These are phyloP conservation scores for Motacilla tschutschensis DNA, from an alignment of 2,113 vertebrate genomes.

Conservation along the genomic window DNA sequence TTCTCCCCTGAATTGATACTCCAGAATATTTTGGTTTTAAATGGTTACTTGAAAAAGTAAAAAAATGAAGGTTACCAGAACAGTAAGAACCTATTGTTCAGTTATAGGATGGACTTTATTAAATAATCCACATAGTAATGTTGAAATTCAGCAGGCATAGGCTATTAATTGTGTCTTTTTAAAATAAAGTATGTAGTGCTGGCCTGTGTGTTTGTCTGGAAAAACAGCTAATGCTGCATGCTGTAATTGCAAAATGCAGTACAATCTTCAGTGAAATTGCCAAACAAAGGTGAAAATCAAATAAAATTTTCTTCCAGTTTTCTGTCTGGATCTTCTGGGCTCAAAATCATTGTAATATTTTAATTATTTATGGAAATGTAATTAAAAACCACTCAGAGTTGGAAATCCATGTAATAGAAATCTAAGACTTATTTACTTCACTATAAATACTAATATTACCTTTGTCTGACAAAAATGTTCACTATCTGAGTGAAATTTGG, in stretches of 20 bases:
- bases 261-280: neutral
- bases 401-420: neutral
- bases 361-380: neutral
- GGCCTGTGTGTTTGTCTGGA: neutral
- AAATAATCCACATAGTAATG: neutral
- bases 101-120: neutral
- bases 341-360: neutral
- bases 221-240: neutral
- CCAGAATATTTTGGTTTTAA: conserved; percentile 30
- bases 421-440: neutral
- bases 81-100: neutral
- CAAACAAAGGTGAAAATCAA: neutral
- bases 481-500: neutral
- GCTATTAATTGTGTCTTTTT: neutral
- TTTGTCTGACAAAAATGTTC: neutral
- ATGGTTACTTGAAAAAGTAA: neutral
- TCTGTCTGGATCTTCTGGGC: neutral
- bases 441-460: neutral
- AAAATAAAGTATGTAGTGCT: neutral
- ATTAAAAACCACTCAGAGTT: neutral
- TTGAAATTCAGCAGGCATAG: neutral
- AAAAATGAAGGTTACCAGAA: neutral
- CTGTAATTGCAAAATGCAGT: neutral
- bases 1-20: neutral
- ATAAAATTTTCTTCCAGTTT: neutral